phyloP scores from a whole-genome alignment of 2,113 vertebrate genomes.

The Silurus meridionalis region DNA sequence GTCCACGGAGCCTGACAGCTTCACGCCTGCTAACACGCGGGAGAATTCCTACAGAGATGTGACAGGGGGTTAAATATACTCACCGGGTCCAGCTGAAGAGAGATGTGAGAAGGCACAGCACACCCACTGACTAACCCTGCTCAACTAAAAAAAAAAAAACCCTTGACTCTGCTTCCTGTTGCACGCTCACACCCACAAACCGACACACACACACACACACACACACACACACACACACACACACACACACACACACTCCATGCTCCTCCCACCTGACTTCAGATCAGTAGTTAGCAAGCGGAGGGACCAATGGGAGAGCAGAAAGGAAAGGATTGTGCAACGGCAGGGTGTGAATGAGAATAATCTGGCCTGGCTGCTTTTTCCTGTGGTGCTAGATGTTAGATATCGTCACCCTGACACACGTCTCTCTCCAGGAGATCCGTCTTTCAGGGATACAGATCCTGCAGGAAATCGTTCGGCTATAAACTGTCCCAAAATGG shows the following conservation, averaged over 20 bases:
- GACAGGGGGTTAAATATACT: conserved; percentile 22
- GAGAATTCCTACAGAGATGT: conserved; percentile 21
- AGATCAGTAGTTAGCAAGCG: conserved; percentile 49
- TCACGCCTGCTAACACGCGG: neutral
- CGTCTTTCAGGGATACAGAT: neutral
- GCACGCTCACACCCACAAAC: neutral
- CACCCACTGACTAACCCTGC: conserved; percentile 30
- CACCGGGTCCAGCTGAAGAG: conserved; percentile 30
- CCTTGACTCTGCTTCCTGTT: conserved; percentile 61
- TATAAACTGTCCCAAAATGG: neutral
- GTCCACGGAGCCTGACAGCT: conserved; percentile 29
- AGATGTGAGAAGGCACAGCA: conserved; percentile 29
- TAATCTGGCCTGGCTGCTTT: conserved; percentile 62
- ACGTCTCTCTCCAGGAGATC: neutral
- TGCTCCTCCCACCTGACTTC: conserved; percentile 33
- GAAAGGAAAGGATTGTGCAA: conserved; percentile 46
- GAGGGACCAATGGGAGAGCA: conserved; percentile 56
- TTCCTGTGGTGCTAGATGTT: conserved; percentile 63
- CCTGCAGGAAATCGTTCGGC: neutral
- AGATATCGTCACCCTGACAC: neutral
- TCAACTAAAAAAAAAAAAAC: conserved; percentile 15
- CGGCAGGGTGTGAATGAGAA: conserved; percentile 55
- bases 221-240: neutral
- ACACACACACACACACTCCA: conserved; percentile 10
- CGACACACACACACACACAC: conserved; percentile 1